Percentiles rank a stretch among this genome's conserved stretches.
Conservation (phyloP, 2,888 invertebrate genomes). For the Chalcosyrphus nemorum region DNA sequence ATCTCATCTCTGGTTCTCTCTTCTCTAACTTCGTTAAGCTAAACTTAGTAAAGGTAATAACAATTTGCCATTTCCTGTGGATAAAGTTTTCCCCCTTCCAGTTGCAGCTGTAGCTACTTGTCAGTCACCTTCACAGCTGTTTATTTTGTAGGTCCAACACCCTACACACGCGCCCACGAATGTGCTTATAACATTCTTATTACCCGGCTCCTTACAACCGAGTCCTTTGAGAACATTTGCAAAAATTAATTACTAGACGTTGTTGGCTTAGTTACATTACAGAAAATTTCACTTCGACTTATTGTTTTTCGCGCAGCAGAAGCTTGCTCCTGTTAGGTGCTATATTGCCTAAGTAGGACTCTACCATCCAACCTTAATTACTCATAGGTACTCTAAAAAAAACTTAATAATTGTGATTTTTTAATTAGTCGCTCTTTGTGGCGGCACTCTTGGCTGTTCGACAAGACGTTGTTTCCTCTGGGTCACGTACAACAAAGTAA, state of each 20-base stretch:
- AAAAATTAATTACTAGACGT: neutral
- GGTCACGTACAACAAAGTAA: neutral
- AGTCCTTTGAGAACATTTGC: neutral
- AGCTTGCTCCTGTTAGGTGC: too few species aligned
- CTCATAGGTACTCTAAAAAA: neutral
- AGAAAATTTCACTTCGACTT: neutral
- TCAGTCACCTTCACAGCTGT: too few species aligned
- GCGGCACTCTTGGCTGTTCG: neutral
- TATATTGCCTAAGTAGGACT: too few species aligned
- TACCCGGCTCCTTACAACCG: neutral
- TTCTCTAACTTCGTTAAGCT: too few species aligned
- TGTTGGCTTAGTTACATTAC: slow-evolving; percentile 6
- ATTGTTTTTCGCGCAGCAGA: neutral
- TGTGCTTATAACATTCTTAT: too few species aligned
- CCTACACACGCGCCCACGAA: too few species aligned
- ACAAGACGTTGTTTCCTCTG: neutral
- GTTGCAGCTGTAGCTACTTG: too few species aligned
- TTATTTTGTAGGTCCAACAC: too few species aligned
- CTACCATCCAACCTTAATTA: neutral
- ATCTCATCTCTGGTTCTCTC: too few species aligned
- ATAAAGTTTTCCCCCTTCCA: too few species aligned
- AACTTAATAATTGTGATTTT: neutral
- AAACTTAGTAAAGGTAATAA: too few species aligned
- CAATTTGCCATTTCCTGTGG: too few species aligned
- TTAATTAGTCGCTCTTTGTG: neutral